These are phyloP conservation scores for Takifugu flavidus DNA, from an alignment of 2,113 vertebrate species.

Conservation along the genomic window DNA sequence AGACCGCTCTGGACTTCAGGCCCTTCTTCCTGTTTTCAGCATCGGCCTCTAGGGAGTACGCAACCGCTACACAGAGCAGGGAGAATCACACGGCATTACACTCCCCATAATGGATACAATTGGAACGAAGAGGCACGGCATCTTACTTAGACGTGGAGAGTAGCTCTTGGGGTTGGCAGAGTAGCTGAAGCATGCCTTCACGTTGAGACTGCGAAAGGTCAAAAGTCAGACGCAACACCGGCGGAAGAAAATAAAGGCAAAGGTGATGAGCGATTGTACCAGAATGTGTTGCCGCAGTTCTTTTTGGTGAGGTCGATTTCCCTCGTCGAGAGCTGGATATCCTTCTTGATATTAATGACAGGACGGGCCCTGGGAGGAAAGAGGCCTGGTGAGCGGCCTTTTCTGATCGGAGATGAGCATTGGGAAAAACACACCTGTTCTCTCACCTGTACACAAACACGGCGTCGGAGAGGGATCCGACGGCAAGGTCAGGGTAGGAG, in stretches of 20 bases:
- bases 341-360: constrained; percentile 85
- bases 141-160: constrained; percentile 85
- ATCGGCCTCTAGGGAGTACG: constrained; percentile 80
- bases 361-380: constrained; percentile 79
- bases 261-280: constrained; percentile 67
- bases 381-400: background rate
- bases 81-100: background rate
- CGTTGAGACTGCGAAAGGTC: constrained; percentile 77
- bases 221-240: constrained; percentile 7
- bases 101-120: background rate
- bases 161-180: constrained; percentile 79
- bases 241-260: background rate
- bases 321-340: constrained; percentile 77
- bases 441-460: constrained; percentile 70
- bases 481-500: constrained; percentile 88
- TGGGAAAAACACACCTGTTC: background rate
- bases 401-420: background rate
- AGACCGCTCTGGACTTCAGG: constrained; percentile 75
- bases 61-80: constrained; percentile 67
- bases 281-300: constrained; percentile 74
- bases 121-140: background rate
- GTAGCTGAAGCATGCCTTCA: constrained; percentile 86
- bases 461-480: constrained; percentile 90
- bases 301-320: constrained; percentile 62
- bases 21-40: constrained; percentile 70